Conservation (phyloP, 2,797 vertebrate genomes). For the Luscinia luscinia region DNA sequence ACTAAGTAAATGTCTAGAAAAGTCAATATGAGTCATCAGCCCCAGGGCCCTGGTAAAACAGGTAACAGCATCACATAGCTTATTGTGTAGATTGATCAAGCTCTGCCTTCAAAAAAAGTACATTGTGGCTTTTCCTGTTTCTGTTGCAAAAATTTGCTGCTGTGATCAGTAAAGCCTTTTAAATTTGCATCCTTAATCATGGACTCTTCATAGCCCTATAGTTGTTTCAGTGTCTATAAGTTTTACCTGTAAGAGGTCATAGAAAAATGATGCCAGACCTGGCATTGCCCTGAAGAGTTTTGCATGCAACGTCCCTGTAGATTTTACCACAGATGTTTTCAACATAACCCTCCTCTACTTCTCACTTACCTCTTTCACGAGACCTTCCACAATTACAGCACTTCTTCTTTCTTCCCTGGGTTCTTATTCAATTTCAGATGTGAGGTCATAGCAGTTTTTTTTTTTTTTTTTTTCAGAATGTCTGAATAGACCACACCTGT, state of each 20-base stretch:
- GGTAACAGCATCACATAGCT: background rate
- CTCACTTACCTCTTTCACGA: background rate
- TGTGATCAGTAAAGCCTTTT: background rate
- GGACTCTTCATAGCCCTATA: background rate
- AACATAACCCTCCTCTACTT: background rate
- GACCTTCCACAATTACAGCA: background rate
- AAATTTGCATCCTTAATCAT: background rate
- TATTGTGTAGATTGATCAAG: background rate
- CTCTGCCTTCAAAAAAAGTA: background rate
- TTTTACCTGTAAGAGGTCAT: background rate
- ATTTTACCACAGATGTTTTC: background rate
- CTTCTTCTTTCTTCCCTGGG: background rate
- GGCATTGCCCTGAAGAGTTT: background rate
- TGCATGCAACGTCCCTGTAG: background rate
- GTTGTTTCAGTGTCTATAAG: background rate
- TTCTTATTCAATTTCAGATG: background rate
- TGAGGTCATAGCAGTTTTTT: background rate
- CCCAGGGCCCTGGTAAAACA: background rate
- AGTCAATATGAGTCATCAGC: background rate
- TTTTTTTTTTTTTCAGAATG: background rate
- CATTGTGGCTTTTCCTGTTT: background rate
- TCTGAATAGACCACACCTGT: background rate
- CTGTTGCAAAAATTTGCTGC: background rate
- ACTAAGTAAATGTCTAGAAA: conserved; percentile 27
- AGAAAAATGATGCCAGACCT: background rate